Evolutionary conservation across 2,797 vertebrate species (phyloP).

Genomic region (Myioborus miniatus): DNA sequence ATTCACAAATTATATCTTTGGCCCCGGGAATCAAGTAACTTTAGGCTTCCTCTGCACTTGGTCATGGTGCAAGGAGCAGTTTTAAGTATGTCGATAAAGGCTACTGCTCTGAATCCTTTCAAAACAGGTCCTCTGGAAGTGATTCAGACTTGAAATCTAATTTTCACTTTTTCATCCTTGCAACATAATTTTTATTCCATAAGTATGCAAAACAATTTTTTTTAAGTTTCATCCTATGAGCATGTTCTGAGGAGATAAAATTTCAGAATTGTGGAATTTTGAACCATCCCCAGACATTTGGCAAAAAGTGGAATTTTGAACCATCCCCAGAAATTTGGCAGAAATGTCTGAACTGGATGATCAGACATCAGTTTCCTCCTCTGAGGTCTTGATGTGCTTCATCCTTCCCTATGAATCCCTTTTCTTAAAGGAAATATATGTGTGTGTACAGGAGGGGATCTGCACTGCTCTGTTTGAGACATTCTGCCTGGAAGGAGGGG

Average conservation of each 20-base stretch:
- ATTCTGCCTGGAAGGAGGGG: not conserved
- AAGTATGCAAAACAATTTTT: not conserved
- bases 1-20: not conserved
- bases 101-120: not conserved
- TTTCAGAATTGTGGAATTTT: not conserved
- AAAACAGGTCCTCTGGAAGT: not conserved
- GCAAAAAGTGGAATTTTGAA: not conserved
- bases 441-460: not conserved
- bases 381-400: not conserved
- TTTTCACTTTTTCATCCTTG: not conserved
- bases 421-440: not conserved
- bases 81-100: not conserved
- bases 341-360: not conserved
- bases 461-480: not conserved
- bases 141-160: not conserved
- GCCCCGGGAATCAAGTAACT: not conserved
- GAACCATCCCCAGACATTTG: not conserved
- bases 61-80: not conserved
- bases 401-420: not conserved
- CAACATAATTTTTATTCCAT: not conserved
- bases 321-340: not conserved
- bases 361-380: not conserved
- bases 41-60: not conserved
- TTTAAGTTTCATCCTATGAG: not conserved
- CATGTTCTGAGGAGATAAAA: not conserved